Conservation (phyloP, 2,888 invertebrate genomes). For the Agrotis ipsilon region DNA sequence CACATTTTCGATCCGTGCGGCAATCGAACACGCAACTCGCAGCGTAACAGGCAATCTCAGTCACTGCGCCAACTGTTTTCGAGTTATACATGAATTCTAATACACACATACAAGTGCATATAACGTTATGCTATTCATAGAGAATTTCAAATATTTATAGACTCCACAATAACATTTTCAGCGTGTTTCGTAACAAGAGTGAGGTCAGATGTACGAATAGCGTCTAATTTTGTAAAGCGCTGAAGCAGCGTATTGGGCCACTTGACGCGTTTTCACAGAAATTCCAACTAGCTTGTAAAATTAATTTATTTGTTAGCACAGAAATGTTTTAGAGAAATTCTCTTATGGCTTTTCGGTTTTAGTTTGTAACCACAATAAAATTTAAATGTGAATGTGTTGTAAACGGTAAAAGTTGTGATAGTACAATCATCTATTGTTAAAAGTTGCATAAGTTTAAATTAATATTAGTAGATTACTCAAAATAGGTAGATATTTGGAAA, state of each 20-base stretch:
- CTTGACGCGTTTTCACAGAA: slow-evolving; percentile 29
- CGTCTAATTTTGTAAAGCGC: slow-evolving; percentile 57
- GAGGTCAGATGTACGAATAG: slow-evolving; percentile 34
- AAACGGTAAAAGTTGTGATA: neutral
- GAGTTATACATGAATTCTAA: too few species aligned
- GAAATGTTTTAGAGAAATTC: slow-evolving; percentile 20
- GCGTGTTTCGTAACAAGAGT: slow-evolving; percentile 24
- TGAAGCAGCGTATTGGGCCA: slow-evolving; percentile 38
- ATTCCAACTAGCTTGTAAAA: slow-evolving; percentile 28
- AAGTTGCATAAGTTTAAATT: neutral
- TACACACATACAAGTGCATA: too few species aligned
- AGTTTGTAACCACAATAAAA: neutral
- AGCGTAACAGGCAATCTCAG: too few species aligned
- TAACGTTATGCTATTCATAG: slow-evolving; percentile 26
- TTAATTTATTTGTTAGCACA: slow-evolving; percentile 36
- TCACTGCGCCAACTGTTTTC: too few species aligned
- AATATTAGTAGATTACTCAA: too few species aligned
- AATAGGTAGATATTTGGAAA: too few species aligned
- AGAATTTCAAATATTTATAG: slow-evolving; percentile 38
- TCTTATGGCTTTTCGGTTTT: neutral
- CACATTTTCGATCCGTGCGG: too few species aligned
- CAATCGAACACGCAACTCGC: too few species aligned
- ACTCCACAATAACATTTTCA: slow-evolving; percentile 45
- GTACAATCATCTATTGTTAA: neutral
- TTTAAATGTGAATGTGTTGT: neutral